Conservation (phyloP, 2,797 vertebrate genomes). For the Limosa lapponica region DNA sequence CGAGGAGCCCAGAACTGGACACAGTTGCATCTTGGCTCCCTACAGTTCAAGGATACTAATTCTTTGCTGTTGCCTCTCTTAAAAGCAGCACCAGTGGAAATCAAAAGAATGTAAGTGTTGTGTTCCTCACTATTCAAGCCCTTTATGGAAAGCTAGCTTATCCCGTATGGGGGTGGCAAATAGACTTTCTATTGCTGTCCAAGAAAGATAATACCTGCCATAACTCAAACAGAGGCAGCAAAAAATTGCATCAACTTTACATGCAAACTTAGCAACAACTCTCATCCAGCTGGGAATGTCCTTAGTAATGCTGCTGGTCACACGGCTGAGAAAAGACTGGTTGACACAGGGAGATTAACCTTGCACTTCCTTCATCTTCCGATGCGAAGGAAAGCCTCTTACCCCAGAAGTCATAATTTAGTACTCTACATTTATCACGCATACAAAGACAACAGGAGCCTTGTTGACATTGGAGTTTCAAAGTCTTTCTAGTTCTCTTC, state of each 20-base stretch:
- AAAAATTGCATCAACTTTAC: background rate
- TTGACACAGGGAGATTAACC: background rate
- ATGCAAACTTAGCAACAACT: accelerated
- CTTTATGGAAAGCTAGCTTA: background rate
- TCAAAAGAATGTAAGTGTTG: background rate
- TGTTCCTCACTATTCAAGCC: background rate
- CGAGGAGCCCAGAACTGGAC: background rate
- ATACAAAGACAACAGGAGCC: background rate
- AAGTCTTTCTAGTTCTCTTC: background rate
- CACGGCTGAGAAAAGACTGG: background rate
- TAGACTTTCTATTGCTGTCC: background rate
- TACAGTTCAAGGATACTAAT: background rate
- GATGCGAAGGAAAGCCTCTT: background rate
- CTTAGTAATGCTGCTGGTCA: background rate
- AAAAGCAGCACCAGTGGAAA: background rate
- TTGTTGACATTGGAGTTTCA: background rate
- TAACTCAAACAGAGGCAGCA: background rate
- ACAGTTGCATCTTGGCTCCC: background rate
- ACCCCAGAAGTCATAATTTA: background rate
- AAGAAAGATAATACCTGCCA: background rate
- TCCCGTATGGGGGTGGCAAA: background rate
- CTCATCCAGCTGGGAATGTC: background rate
- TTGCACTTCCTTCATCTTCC: background rate
- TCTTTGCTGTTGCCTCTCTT: background rate
- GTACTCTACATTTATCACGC: background rate